Percentiles rank a stretch among this genome's conserved stretches.
These are phyloP conservation scores for Pipistrellus pygmaeus DNA, from an alignment of 2,797 vertebrate species.

Conservation along the genomic window DNA sequence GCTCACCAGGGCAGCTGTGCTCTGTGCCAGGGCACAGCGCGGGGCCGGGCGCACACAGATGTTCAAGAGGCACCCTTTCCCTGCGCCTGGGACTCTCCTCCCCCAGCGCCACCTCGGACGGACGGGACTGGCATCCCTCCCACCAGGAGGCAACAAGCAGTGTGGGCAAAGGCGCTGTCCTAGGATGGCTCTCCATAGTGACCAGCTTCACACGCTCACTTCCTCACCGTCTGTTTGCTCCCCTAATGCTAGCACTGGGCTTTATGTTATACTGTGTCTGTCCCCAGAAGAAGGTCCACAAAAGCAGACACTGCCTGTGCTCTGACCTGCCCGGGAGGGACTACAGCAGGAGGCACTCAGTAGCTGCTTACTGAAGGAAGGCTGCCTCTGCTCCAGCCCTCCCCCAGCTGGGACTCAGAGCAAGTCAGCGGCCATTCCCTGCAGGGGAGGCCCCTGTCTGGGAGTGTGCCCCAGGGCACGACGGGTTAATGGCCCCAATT, in stretches of 20 bases:
- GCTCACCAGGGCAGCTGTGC: not conserved
- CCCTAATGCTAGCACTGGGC: not conserved
- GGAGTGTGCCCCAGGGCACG: not conserved
- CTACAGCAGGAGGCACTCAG: not conserved
- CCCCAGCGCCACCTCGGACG: not conserved
- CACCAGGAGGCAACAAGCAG: not conserved
- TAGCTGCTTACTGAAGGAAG: not conserved
- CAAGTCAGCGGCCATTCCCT: not conserved
- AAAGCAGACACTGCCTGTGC: not conserved
- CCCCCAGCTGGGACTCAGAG: not conserved
- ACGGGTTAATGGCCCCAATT: conserved; percentile 30
- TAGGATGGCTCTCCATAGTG: too few species aligned
- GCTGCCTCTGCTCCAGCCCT: not conserved
- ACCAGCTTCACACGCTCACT: not conserved
- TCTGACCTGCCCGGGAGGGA: not conserved
- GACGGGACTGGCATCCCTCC: not conserved
- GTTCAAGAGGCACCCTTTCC: not conserved
- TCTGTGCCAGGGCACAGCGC: not conserved
- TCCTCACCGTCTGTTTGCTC: not conserved
- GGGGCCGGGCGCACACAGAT: not conserved
- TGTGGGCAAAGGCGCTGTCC: too few species aligned
- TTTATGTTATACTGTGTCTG: not conserved
- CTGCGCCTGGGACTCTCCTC: not conserved
- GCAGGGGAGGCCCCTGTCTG: not conserved
- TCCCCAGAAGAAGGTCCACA: not conserved